These are phyloP conservation scores for Odocoileus hemionus DNA, from an alignment of 2,113 vertebrate genomes.

Conservation along the genomic window DNA sequence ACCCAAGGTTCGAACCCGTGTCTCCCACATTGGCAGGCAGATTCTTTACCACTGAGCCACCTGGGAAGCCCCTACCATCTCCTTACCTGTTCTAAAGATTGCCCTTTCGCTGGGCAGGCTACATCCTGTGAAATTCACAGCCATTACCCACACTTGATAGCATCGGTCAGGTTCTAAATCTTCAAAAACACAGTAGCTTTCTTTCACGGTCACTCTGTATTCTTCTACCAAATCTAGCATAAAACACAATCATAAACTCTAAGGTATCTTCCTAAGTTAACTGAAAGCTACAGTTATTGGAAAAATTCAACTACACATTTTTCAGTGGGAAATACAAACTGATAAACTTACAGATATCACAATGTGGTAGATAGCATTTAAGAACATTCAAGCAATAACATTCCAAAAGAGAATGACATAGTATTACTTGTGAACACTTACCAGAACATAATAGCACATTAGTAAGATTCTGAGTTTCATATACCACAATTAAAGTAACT, in stretches of 20 bases:
- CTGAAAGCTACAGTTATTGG: background rate
- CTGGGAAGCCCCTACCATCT: background rate
- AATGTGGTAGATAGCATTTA: background rate
- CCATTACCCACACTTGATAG: slow-evolving; percentile 98
- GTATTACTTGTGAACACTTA: slow-evolving; percentile 1
- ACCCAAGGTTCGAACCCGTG: background rate
- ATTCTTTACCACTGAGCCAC: background rate
- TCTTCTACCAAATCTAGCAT: slow-evolving; percentile 90
- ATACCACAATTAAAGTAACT: slow-evolving; percentile 20
- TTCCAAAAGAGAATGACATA: background rate
- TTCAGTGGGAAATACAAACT: background rate
- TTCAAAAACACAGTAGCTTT: slow-evolving; percentile 95
- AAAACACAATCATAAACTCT: slow-evolving; percentile 32
- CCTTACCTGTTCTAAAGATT: slow-evolving; percentile 92
- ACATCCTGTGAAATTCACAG: slow-evolving; percentile 95
- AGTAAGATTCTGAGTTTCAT: slow-evolving; percentile 23
- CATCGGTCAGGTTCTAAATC: slow-evolving; percentile 91
- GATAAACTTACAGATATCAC: background rate
- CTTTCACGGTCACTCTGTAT: slow-evolving; percentile 96
- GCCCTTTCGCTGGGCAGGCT: slow-evolving; percentile 94
- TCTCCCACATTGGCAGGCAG: background rate
- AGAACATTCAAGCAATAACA: background rate
- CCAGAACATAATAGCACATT: slow-evolving; percentile 28
- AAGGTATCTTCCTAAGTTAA: slow-evolving; percentile 11
- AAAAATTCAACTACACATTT: background rate